Evolutionary conservation across 2,888 invertebrate genomes (phyloP).

Genomic region (Harpalus rufipes): DNA sequence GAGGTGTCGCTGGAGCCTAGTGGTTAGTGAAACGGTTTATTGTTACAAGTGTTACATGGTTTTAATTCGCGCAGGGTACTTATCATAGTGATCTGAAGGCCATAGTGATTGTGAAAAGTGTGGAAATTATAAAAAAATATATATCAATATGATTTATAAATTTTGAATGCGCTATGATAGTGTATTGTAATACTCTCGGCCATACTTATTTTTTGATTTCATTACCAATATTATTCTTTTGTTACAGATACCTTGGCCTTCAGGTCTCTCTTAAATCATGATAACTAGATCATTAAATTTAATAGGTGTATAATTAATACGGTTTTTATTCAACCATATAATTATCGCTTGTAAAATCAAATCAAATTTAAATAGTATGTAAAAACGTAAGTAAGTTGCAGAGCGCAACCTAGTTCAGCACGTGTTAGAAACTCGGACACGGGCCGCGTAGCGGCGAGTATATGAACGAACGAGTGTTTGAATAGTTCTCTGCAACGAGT

Average conservation of each 20-base stretch:
- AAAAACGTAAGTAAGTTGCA: too few relatives aligned
- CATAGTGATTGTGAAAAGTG: neutral
- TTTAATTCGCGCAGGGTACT: neutral
- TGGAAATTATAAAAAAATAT: too few relatives aligned
- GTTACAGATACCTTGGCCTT: neutral
- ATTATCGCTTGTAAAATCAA: neutral
- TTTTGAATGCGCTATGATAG: too few relatives aligned
- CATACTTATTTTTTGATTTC: too few relatives aligned
- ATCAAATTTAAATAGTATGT: neutral
- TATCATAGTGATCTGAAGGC: conserved; percentile 18
- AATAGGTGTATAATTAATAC: neutral
- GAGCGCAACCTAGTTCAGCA: too few relatives aligned
- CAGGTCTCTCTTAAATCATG: neutral
- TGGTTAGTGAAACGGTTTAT: conserved; percentile 78
- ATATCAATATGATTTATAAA: too few relatives aligned
- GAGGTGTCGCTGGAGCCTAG: conserved; percentile 82
- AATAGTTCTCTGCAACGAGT: too few relatives aligned
- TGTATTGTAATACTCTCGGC: too few relatives aligned
- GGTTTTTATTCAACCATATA: neutral
- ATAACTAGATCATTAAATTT: neutral
- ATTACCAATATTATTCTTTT: neutral
- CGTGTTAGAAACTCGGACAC: too few relatives aligned
- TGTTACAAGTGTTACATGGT: conserved; percentile 18
- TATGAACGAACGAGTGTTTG: too few relatives aligned
- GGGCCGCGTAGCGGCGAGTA: too few relatives aligned